Conservation (phyloP, 2,113 vertebrate genomes). For the Willisornis vidua region DNA sequence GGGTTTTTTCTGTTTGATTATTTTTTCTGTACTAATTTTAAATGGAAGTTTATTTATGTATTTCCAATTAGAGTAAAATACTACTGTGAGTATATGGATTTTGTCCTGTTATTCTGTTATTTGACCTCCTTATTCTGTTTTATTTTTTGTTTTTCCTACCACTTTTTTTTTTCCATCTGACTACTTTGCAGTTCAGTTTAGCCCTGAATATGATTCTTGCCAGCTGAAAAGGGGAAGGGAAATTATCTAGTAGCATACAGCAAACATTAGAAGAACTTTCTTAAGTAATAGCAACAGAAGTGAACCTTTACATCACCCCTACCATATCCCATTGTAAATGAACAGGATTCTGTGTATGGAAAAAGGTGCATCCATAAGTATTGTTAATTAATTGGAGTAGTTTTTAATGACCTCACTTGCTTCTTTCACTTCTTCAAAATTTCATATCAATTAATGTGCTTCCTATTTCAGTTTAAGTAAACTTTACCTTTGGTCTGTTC, state of each 20-base stretch:
- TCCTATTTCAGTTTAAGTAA: background rate
- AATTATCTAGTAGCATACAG: background rate
- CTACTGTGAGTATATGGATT: accelerated
- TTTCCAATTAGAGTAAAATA: background rate
- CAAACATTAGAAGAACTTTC: background rate
- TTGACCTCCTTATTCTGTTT: background rate
- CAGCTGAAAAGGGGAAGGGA: background rate
- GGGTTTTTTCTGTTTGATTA: background rate
- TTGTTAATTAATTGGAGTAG: background rate
- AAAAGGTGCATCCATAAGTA: background rate
- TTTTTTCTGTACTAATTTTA: background rate
- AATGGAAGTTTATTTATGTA: background rate
- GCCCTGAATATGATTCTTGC: background rate
- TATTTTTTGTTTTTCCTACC: background rate
- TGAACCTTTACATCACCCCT: background rate
- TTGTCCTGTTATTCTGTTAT: background rate
- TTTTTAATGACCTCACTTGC: background rate
- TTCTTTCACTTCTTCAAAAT: background rate
- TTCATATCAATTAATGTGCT: background rate
- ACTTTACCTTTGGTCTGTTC: background rate
- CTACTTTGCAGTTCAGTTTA: background rate
- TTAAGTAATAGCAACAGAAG: background rate
- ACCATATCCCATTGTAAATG: background rate
- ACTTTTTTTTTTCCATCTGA: background rate
- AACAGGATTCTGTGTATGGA: background rate